These are phyloP conservation scores for Choloepus hoffmanni DNA, from an alignment of 2,113 vertebrate genomes.

Conservation along the genomic window DNA sequence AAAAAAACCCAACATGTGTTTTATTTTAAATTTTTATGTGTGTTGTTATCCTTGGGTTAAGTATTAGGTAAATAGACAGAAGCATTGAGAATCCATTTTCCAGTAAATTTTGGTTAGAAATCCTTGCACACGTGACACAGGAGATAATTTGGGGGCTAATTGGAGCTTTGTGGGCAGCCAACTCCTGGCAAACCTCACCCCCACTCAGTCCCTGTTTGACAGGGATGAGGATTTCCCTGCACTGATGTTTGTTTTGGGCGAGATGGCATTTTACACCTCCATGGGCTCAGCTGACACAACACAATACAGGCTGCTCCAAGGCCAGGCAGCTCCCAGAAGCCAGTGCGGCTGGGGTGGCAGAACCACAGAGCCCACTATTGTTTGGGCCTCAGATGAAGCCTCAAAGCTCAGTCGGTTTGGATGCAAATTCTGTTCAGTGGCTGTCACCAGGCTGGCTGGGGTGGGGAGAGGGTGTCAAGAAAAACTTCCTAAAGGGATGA, in stretches of 20 bases:
- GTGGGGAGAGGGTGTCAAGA: neutral
- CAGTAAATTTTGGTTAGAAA: constrained; percentile 86
- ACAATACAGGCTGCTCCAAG: constrained; percentile 55
- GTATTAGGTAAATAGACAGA: constrained; percentile 89
- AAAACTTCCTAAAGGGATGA: neutral
- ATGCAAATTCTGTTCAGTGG: neutral
- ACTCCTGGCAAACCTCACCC: constrained; percentile 70
- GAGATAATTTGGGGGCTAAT: constrained; percentile 88
- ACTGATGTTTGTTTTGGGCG: constrained; percentile 81
- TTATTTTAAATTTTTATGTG: constrained; percentile 90
- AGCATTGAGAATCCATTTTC: constrained; percentile 88
- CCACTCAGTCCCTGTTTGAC: constrained; percentile 68
- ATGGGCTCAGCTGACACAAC: constrained; percentile 73
- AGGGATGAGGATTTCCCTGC: constrained; percentile 63
- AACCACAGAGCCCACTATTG: constrained; percentile 68
- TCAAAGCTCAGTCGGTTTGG: neutral
- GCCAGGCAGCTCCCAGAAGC: constrained; percentile 46
- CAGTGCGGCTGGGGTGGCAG: constrained; percentile 7
- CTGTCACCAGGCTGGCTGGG: neutral
- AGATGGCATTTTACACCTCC: constrained; percentile 80
- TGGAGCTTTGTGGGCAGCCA: constrained; percentile 84
- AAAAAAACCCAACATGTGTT: constrained; percentile 86
- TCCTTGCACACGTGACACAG: constrained; percentile 84
- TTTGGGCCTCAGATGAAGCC: constrained; percentile 64
- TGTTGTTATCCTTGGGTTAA: constrained; percentile 89